Conservation (phyloP, 1,140 invertebrate genomes). For the Teleopsis dalmanni region DNA sequence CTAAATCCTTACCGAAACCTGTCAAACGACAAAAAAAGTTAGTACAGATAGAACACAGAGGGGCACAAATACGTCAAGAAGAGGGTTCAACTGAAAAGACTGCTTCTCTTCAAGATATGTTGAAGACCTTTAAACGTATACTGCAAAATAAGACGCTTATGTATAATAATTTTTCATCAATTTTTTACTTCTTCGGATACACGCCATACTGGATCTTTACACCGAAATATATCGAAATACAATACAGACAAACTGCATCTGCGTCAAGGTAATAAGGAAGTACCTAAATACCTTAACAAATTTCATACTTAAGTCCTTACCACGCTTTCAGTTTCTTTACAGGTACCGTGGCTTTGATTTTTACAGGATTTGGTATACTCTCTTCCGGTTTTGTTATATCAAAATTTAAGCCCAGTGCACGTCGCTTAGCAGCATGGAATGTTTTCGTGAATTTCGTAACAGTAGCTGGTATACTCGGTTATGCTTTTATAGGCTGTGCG, state of each 20-base stretch:
- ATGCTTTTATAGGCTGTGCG: slow-evolving; percentile 61
- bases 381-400: slow-evolving; percentile 60
- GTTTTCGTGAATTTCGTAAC: slow-evolving; percentile 58
- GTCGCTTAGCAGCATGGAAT: slow-evolving; percentile 63
- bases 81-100: slow-evolving; percentile 15
- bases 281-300: not conserved
- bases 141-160: slow-evolving; percentile 57
- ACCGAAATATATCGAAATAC: slow-evolving; percentile 68
- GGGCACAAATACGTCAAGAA: not conserved
- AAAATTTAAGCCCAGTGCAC: slow-evolving; percentile 59
- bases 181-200: slow-evolving; percentile 63
- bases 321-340: slow-evolving; percentile 51
- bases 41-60: not conserved
- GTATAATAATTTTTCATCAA: slow-evolving; percentile 56
- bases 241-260: slow-evolving; percentile 63
- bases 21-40: not conserved
- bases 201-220: slow-evolving; percentile 69
- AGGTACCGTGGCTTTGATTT: slow-evolving; percentile 60
- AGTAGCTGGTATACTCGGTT: slow-evolving; percentile 55
- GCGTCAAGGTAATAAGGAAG: slow-evolving; percentile 44
- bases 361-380: slow-evolving; percentile 62
- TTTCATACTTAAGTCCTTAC: not conserved
- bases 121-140: slow-evolving; percentile 17
- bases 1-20: slow-evolving; percentile 53
- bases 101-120: slow-evolving; percentile 38